Conservation (phyloP, 1,140 invertebrate species). For the Neotoxoptera formosana region DNA sequence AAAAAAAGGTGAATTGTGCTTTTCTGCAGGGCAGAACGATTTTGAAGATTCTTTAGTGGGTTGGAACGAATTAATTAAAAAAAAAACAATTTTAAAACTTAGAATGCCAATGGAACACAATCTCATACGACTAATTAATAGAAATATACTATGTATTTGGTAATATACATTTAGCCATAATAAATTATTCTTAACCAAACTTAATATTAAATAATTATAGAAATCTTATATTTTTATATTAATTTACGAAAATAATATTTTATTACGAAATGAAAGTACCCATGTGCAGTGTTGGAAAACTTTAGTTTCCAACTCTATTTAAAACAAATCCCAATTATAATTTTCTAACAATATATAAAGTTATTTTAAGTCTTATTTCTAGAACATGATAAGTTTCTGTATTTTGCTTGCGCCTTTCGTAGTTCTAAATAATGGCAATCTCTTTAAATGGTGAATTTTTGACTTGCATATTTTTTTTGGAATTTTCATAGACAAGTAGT, state of each 20-base stretch:
- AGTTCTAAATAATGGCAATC: not conserved
- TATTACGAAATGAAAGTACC: not conserved
- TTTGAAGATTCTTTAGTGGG: not conserved
- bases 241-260: not conserved
- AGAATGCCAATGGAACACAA: too few relatives aligned
- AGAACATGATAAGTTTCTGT: not conserved
- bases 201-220: not conserved
- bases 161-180: not conserved
- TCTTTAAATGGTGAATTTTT: not conserved
- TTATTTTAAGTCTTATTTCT: not conserved
- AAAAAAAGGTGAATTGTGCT: not conserved
- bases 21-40: not conserved
- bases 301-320: not conserved
- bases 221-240: not conserved
- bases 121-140: too few relatives aligned
- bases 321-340: not conserved
- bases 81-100: not conserved
- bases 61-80: not conserved
- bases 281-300: not conserved
- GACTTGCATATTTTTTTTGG: too few relatives aligned
- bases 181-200: not conserved
- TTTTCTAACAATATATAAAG: not conserved
- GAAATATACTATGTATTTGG: too few relatives aligned
- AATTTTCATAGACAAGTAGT: too few relatives aligned
- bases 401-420: not conserved